These are phyloP conservation scores for Nyctalus aviator DNA, from an alignment of 2,797 vertebrate genomes.

Conservation along the genomic window DNA sequence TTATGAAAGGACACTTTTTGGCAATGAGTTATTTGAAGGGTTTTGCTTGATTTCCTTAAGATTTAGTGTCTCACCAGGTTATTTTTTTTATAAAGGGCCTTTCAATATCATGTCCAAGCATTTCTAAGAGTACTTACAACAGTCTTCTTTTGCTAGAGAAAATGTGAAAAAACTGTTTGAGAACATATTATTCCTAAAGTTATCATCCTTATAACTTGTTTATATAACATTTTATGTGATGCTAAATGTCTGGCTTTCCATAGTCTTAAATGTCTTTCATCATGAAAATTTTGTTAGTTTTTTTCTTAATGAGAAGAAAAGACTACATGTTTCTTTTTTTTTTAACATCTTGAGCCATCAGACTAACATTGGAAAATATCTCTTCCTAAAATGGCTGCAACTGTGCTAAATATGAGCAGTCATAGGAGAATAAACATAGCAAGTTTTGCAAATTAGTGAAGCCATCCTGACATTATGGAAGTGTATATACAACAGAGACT, in stretches of 20 bases:
- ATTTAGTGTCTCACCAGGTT: conserved; percentile 32
- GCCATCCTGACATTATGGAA: neutral
- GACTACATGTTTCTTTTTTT: neutral
- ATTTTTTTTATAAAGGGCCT: conserved; percentile 32
- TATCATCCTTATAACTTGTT: conserved; percentile 46
- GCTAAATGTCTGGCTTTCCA: neutral
- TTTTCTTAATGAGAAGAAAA: conserved; percentile 35
- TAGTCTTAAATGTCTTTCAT: conserved; percentile 29
- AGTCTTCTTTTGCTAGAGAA: neutral
- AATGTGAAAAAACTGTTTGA: conserved; percentile 34
- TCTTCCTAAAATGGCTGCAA: neutral
- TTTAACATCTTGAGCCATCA: neutral
- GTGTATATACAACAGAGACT: neutral
- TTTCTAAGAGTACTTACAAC: conserved; percentile 42
- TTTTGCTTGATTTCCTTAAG: conserved; percentile 44
- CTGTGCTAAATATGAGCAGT: neutral
- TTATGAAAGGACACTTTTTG: conserved; percentile 35
- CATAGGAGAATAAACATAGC: neutral
- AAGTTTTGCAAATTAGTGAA: neutral
- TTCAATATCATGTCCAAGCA: neutral
- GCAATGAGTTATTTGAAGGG: neutral
- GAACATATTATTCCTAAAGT: neutral
- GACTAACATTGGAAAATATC: neutral
- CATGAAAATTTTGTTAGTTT: conserved; percentile 19
- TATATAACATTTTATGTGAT: conserved; percentile 24